Evolutionary conservation across 2,888 invertebrate genomes (phyloP).

Genomic region (Microctonus brassicae): DNA sequence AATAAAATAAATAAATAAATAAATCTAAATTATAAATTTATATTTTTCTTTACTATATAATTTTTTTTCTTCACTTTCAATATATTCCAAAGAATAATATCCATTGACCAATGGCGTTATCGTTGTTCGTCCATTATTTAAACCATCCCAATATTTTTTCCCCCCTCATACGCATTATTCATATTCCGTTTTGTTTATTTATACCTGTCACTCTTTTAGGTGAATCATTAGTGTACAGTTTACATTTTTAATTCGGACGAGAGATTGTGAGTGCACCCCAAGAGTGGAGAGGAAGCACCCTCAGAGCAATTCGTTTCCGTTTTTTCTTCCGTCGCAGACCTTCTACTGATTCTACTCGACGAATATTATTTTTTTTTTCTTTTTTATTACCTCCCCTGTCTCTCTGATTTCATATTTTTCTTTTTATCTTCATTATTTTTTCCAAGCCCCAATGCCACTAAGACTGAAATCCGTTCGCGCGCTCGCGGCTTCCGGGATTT

Average conservation of each 20-base stretch:
- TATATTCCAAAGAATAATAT: background rate
- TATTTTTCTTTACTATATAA: background rate
- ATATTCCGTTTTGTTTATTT: background rate
- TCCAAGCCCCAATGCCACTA: background rate
- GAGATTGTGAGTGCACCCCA: background rate
- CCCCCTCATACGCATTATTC: background rate
- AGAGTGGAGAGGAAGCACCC: constrained; percentile 8
- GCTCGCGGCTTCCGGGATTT: constrained; percentile 27
- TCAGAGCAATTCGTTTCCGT: constrained; percentile 39
- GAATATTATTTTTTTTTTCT: constrained; percentile 3
- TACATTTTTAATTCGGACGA: constrained; percentile 53
- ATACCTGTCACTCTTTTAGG: constrained; percentile 20
- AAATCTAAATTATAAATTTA: background rate
- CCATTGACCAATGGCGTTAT: constrained; percentile 48
- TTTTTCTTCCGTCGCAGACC: constrained; percentile 41
- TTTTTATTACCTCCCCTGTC: background rate
- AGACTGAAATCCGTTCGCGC: constrained; percentile 35
- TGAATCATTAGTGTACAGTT: constrained; percentile 41
- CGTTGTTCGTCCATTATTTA: constrained; percentile 52
- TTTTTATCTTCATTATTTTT: constrained; percentile 19
- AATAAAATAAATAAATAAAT: background rate
- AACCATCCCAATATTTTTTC: constrained; percentile 43
- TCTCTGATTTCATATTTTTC: background rate
- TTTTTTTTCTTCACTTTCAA: background rate
- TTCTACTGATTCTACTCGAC: background rate